Evolutionary conservation across 2,797 vertebrate species (phyloP).

Genomic region (Anguilla obscura): DNA sequence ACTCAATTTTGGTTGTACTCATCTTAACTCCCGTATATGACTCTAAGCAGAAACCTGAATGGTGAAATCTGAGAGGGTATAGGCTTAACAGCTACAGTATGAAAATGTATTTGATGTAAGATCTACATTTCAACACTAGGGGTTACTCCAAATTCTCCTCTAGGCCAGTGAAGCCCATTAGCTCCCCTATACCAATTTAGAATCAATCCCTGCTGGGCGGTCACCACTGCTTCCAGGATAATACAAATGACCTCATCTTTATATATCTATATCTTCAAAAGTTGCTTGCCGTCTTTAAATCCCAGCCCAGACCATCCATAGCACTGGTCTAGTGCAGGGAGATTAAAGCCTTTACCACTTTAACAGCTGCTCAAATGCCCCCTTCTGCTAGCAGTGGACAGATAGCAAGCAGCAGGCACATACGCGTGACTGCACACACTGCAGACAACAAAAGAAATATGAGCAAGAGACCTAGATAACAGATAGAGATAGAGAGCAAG

Average conservation of each 20-base stretch:
- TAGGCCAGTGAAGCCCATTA: not conserved
- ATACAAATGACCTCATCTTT: not conserved
- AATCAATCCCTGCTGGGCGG: conserved; percentile 23
- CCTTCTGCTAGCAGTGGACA: not conserved
- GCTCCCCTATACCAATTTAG: conserved; percentile 28
- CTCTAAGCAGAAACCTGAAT: too few species aligned
- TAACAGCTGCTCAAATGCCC: conserved; percentile 24
- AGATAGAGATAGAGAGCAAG: not conserved
- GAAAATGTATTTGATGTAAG: not conserved
- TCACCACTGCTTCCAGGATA: conserved; percentile 11
- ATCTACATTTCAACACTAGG: not conserved
- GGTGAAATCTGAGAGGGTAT: not conserved
- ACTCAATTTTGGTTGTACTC: not conserved
- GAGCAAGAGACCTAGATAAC: not conserved
- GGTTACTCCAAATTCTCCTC: not conserved
- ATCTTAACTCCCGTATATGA: too few species aligned
- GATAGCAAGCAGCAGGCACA: not conserved
- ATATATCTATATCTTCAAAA: conserved; percentile 21
- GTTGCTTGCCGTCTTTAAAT: not conserved
- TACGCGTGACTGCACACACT: not conserved
- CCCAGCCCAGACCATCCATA: not conserved
- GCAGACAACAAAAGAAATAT: not conserved
- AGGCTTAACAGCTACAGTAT: not conserved
- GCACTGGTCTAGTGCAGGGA: not conserved
- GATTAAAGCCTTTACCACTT: conserved; percentile 33